Conservation (phyloP, 2,113 vertebrate genomes). For the Ceratotherium simum region DNA sequence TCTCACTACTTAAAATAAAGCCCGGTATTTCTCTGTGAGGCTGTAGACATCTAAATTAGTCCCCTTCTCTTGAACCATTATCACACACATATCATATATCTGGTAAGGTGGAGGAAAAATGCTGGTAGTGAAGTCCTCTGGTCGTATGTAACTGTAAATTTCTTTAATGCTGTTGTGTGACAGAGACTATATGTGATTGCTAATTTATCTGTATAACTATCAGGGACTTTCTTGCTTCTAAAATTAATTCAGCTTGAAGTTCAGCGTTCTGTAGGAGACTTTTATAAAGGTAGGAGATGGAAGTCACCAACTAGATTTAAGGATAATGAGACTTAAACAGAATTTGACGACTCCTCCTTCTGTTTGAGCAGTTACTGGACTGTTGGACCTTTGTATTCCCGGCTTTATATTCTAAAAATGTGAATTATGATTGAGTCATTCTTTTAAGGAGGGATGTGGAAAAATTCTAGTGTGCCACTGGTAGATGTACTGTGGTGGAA, state of each 20-base stretch:
- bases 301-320: neutral
- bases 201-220: neutral
- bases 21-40: conserved; percentile 37
- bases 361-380: neutral
- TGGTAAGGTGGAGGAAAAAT: neutral
- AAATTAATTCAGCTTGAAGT: neutral
- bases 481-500: neutral
- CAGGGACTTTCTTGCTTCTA: neutral
- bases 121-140: neutral
- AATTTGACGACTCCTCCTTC: neutral
- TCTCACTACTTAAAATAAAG: neutral
- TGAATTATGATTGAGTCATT: neutral
- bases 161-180: neutral
- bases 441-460: neutral
- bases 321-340: neutral
- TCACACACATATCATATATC: neutral
- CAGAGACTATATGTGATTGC: neutral
- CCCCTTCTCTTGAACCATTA: neutral
- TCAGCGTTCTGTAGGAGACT: neutral
- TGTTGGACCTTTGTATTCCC: neutral
- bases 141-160: neutral
- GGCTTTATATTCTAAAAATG: conserved; percentile 14
- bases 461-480: neutral
- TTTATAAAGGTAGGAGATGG: neutral
- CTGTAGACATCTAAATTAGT: neutral